Percentiles rank a stretch among this genome's conserved stretches.
phyloP scores from a whole-genome alignment of 2,888 invertebrate species.

The Teinopalpus imperialis region DNA sequence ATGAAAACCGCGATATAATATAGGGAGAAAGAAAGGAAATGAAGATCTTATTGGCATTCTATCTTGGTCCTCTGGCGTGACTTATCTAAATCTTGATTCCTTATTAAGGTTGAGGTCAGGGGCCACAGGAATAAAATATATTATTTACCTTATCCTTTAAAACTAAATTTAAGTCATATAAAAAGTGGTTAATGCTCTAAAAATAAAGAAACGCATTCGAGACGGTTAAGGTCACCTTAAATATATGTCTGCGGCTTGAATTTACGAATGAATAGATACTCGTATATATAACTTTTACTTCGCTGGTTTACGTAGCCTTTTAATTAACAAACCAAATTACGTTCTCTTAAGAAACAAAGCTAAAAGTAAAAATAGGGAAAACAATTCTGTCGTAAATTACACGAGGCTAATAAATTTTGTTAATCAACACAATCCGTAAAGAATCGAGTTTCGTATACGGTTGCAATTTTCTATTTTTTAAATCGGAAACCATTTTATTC shows the following conservation, averaged over 20 bases:
- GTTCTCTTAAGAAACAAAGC: conserved; percentile 28
- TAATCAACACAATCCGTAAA: conserved; percentile 21
- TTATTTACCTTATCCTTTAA: no score
- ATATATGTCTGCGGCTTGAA: conserved; percentile 14
- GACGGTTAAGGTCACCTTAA: conserved; percentile 9
- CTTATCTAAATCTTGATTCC: no score
- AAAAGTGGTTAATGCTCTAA: background rate
- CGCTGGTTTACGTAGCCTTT: conserved; percentile 21
- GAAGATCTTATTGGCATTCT: no score
- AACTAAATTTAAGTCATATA: no score
- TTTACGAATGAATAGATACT: conserved; percentile 13
- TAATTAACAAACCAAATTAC: conserved; percentile 35
- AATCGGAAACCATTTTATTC: no score
- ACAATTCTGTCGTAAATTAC: conserved; percentile 53
- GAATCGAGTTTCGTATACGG: background rate
- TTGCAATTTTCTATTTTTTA: no score
- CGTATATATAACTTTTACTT: no score
- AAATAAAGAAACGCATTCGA: conserved; percentile 3
- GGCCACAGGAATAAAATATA: no score
- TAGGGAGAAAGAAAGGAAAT: no score
- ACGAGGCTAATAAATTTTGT: conserved; percentile 48
- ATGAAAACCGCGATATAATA: no score
- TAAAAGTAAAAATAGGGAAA: conserved; percentile 24
- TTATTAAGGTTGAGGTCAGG: no score
- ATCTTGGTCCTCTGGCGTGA: no score